Base-by-base conservation (phyloP, 2,113 vertebrate species). In the Gila orcuttii region DNA sequence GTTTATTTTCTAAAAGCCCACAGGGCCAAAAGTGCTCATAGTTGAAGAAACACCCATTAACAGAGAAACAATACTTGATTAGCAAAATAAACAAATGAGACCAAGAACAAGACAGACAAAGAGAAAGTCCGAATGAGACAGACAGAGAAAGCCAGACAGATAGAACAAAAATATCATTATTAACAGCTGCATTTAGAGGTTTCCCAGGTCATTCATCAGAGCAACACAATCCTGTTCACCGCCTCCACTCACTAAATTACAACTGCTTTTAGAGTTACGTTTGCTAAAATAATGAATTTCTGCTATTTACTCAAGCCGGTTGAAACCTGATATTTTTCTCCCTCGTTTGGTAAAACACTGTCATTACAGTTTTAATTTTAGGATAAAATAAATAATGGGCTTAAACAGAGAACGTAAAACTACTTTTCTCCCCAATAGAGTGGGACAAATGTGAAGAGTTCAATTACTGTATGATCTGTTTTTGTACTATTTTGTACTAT, bases 51-150 rank as follows among this genome's bases (percentile, higher is more conserved):
- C 36, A 12, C 71, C 39, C 39, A 73, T 13, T 45, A 45, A n/a
- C 21, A 81, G 45, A 77, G 60, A 62, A 60, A 66, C 17, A 76
- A 28, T 42, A 10, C 33, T 21, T 19, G 17, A 8, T 36, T 10
- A 25, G 23, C 13, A 55, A 64, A 68, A 23, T 0, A 83, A 78
- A 78, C 45, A 79, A 75, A 64, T 57, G n/a, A 77, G 4, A 21
- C 19, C 52, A 6, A 52, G 33, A 23, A 39, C 3, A n/a, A 19
- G 39, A 88, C 57, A 82, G n/a, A 69, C 75, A 88, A 69, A 50
- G 86, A 79, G 86, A 19, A 10, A 87, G 79, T 9, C 74, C 60
- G 82, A 79, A 47, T 57, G 21, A 42, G 21, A 74, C 64, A 9
- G 17, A 79, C 10, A 75, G 45, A 42, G n/a, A 78, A 19, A 59